Percentiles rank a stretch among this genome's conserved stretches.
Evolutionary conservation across 2,797 vertebrate species (phyloP).

Genomic region (Spizella passerina): DNA sequence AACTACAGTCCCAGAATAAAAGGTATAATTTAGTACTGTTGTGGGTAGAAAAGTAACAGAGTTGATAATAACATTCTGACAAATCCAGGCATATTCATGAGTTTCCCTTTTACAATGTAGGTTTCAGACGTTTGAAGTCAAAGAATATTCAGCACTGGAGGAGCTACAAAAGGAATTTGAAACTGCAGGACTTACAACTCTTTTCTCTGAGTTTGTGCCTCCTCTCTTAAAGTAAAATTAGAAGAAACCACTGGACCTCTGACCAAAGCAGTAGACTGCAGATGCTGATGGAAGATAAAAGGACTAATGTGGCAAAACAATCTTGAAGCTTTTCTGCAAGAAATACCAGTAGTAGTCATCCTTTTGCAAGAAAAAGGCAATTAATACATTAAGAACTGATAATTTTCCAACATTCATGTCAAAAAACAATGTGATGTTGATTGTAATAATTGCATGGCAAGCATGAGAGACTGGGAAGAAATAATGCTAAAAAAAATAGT

Average conservation of each 20-base stretch:
- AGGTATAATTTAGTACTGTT: constrained; percentile 78
- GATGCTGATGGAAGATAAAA: not conserved
- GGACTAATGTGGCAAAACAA: not conserved
- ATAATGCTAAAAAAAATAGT: not conserved
- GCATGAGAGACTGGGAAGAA: not conserved
- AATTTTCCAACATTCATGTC: not conserved
- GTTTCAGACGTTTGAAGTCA: constrained; percentile 83
- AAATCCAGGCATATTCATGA: constrained; percentile 67
- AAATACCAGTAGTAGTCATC: not conserved
- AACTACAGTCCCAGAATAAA: constrained; percentile 71
- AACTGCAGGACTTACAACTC: constrained; percentile 70
- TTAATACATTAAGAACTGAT: constrained; percentile 4
- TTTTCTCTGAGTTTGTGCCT: constrained; percentile 80
- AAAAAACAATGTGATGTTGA: not conserved
- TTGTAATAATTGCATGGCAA: constrained; percentile 16
- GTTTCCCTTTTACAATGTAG: constrained; percentile 72
- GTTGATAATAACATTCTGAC: constrained; percentile 74
- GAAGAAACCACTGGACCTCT: not conserved
- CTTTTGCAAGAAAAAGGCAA: not conserved
- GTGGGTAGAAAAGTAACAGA: constrained; percentile 70
- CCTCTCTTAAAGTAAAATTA: constrained; percentile 64
- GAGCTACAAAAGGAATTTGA: constrained; percentile 84
- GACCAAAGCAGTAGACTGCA: not conserved
- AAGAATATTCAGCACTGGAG: constrained; percentile 76
- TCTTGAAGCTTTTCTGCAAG: constrained; percentile 10